A percentile compares a stretch with the other conserved stretches of the same genome.
These are phyloP conservation scores for Pseudotriccus pelzelni DNA, from an alignment of 2,797 vertebrate genomes.

Conservation along the genomic window DNA sequence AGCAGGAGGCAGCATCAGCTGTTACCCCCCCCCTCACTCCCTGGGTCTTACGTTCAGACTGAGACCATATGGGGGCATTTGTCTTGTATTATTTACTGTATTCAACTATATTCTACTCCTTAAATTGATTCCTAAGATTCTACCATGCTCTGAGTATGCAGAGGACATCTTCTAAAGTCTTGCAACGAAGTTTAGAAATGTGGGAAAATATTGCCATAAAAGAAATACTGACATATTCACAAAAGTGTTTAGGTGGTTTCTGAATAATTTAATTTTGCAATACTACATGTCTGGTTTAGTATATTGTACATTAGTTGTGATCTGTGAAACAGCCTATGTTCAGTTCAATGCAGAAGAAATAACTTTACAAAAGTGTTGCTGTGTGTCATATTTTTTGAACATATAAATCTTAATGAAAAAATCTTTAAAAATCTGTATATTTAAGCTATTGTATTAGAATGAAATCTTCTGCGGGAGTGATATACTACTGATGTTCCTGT, in stretches of 20 bases:
- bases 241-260: neutral
- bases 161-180: neutral
- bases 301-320: neutral
- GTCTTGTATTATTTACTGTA: neutral
- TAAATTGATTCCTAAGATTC: neutral
- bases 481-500: neutral
- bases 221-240: neutral
- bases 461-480: neutral
- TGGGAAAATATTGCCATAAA: neutral
- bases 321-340: neutral
- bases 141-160: neutral
- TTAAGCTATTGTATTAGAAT: neutral
- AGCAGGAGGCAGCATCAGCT: neutral
- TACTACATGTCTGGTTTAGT: neutral
- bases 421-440: neutral
- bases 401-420: neutral
- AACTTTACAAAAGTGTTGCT: neutral
- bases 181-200: neutral
- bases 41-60: neutral
- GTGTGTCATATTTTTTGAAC: neutral
- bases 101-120: neutral
- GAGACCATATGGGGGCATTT: neutral
- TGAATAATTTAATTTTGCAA: neutral
- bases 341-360: neutral
- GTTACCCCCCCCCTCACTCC: neutral